Evolutionary conservation across 1,140 invertebrate genomes (phyloP).

Genomic region (Drosophila tsacasi): DNA sequence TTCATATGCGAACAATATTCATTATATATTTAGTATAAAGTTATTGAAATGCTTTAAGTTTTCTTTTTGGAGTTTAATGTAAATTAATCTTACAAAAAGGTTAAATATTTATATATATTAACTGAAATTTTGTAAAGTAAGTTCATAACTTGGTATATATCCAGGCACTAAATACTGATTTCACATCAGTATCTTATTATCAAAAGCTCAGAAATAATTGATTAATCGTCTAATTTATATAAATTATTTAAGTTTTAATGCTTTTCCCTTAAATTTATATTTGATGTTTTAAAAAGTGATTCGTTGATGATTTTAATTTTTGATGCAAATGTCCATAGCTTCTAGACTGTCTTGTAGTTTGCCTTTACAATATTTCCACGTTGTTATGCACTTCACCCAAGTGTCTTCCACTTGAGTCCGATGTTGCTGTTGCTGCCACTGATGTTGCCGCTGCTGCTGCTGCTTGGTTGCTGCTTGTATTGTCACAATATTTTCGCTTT

Average conservation of each 20-base stretch:
- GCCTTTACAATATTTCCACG: constrained; percentile 76
- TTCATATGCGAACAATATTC: too few relatives aligned
- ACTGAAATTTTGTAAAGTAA: not conserved
- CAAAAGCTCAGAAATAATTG: not conserved
- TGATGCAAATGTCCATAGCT: not conserved
- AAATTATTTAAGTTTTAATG: not conserved
- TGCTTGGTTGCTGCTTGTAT: constrained; percentile 54
- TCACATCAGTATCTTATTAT: not conserved
- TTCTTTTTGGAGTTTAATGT: not conserved
- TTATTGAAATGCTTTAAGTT: not conserved
- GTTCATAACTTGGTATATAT: not conserved
- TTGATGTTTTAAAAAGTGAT: too few relatives aligned
- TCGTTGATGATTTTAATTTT: not conserved
- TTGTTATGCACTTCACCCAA: constrained; percentile 80
- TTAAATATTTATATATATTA: not conserved
- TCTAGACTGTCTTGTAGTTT: constrained; percentile 58
- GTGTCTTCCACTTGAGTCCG: constrained; percentile 58
- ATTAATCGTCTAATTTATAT: not conserved
- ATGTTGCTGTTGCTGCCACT: constrained; percentile 37
- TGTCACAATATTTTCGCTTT: constrained; percentile 84
- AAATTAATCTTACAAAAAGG: not conserved
- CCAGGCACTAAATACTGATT: not conserved
- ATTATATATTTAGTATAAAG: not conserved
- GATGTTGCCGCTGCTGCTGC: constrained; percentile 26
- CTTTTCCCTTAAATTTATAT: not conserved